Base-by-base conservation (phyloP, 2,113 vertebrate genomes). In the Elanus axillaris region DNA sequence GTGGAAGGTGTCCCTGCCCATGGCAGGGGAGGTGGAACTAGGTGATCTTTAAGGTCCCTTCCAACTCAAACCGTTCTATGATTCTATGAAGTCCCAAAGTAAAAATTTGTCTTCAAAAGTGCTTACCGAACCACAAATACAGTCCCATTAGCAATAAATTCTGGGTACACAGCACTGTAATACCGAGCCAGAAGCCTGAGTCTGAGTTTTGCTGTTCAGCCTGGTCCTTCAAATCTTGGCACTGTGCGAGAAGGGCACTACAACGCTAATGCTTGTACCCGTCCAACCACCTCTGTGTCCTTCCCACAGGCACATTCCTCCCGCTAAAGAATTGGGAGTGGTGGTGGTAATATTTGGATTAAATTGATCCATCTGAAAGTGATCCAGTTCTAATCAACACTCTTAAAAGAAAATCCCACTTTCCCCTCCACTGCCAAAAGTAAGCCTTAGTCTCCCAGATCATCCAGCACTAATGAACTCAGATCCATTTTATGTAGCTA, bases 361-460 rank as follows among this genome's bases (percentile, higher is more conserved):
- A 79, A 89, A 69, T 10, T 52, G 38, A 79, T 84, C 63, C 63
- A 59, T 71, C 68, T 94, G 91, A 74, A 94, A 91, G 19, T 3
- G 16, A 86, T 90, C 73, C 77, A 87, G 36, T 78, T 93, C 79
- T 81, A 94, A 96, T 73, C 78, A 96, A 84, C 43, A 45, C 36
- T 59, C 66, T 27, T 85, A 45, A 66, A 86, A 84, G 31, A 83
- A 92, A 92, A 59, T 6, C 13, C 26, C 21, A 13, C 20, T 71
- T 77, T 67, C 36, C 32, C 8, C 40, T 47, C 66, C 73, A 58
- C 42, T 74, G 60, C 52, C 62, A 91, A 89, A 94, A 86, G 43
- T 32, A 75, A 66, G 48, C 16, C 19, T 73, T 40, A 64, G 11
- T 71, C 34, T 91, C 23, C 50, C 52, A 18, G 21, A 63, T 56